These are phyloP conservation scores for Hystrix cristata DNA, from an alignment of 2,113 vertebrate genomes.

Conservation along the genomic window DNA sequence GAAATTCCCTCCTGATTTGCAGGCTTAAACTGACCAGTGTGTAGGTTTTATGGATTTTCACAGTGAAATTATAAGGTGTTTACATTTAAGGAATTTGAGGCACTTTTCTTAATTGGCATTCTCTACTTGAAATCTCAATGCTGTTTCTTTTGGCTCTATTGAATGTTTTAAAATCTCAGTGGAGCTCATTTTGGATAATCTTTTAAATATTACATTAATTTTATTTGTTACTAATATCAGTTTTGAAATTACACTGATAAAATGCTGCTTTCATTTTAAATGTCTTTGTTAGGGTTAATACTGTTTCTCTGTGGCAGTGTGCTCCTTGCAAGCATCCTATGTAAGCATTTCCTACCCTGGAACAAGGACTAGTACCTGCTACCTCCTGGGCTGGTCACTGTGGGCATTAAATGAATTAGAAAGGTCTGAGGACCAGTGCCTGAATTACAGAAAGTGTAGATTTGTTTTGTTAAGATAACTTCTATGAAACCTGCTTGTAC, in stretches of 20 bases:
- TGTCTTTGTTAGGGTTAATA: background rate
- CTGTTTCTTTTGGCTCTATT: slow-evolving; percentile 71
- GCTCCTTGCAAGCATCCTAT: background rate
- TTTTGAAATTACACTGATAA: slow-evolving; percentile 46
- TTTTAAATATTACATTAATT: slow-evolving; percentile 64
- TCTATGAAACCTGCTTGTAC: background rate
- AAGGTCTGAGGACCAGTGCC: background rate
- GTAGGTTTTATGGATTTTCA: slow-evolving; percentile 71
- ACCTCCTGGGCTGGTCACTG: background rate
- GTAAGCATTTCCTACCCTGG: background rate
- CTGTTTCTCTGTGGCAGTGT: background rate
- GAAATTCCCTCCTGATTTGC: background rate
- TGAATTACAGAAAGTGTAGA: background rate
- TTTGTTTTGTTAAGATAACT: background rate
- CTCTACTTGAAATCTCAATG: slow-evolving; percentile 49
- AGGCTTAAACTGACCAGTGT: slow-evolving; percentile 22
- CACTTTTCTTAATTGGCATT: slow-evolving; percentile 70
- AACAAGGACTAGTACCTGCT: background rate
- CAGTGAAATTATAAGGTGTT: slow-evolving; percentile 71
- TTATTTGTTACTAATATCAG: slow-evolving; percentile 55
- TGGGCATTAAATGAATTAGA: background rate
- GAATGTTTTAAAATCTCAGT: slow-evolving; percentile 54
- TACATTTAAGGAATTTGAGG: slow-evolving; percentile 71
- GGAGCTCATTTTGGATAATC: slow-evolving; percentile 58
- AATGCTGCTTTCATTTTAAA: background rate